These are phyloP conservation scores for Falco concolor DNA, from an alignment of 2,797 vertebrate genomes.

Conservation along the genomic window DNA sequence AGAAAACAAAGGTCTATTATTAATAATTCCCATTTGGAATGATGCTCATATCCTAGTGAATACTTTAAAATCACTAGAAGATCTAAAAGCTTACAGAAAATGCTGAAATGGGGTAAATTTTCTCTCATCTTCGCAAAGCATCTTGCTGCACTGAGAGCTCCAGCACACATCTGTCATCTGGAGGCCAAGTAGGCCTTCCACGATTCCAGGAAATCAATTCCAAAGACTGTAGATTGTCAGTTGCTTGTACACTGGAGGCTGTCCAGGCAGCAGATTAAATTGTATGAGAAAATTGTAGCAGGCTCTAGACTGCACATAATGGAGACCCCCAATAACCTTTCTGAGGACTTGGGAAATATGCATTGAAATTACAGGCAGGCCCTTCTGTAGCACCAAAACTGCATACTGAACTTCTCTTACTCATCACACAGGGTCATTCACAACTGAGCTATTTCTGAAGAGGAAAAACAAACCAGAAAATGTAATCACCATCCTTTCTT, in stretches of 20 bases:
- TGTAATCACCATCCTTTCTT: background rate
- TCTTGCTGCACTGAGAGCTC: slow-evolving; percentile 21
- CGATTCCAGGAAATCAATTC: slow-evolving; percentile 74
- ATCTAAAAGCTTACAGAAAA: slow-evolving; percentile 45
- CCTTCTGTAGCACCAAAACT: slow-evolving; percentile 4
- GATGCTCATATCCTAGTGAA: background rate
- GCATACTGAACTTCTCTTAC: slow-evolving; percentile 18
- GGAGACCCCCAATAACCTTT: slow-evolving; percentile 53
- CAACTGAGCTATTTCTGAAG: slow-evolving; percentile 22
- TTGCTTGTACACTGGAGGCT: slow-evolving; percentile 55
- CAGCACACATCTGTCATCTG: slow-evolving; percentile 68
- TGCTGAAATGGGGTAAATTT: slow-evolving; percentile 28
- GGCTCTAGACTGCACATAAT: slow-evolving; percentile 38
- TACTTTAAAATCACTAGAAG: slow-evolving; percentile 10
- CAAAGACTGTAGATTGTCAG: slow-evolving; percentile 59
- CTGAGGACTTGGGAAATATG: slow-evolving; percentile 40
- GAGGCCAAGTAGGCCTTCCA: slow-evolving; percentile 51
- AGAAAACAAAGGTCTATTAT: background rate
- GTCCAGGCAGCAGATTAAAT: slow-evolving; percentile 72
- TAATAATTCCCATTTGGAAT: background rate
- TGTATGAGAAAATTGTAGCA: slow-evolving; percentile 64
- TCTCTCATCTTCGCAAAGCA: slow-evolving; percentile 23
- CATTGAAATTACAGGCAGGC: slow-evolving; percentile 28
- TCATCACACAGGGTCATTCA: slow-evolving; percentile 16
- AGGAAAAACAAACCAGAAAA: slow-evolving; percentile 30